Evolutionary conservation across 2,797 vertebrate genomes (phyloP).

Genomic region (Chrysolophus pictus): DNA sequence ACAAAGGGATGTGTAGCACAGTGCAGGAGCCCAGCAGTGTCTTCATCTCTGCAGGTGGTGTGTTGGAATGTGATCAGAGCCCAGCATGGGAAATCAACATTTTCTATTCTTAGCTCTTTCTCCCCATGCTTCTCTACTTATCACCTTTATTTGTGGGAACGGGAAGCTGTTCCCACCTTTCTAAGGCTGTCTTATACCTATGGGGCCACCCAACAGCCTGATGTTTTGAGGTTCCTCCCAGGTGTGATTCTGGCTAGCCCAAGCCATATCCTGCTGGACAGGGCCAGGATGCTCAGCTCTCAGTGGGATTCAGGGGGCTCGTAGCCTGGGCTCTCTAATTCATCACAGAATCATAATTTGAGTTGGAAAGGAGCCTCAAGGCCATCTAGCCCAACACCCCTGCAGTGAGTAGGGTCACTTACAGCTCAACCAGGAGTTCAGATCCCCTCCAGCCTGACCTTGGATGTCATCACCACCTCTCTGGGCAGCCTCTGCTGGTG

Average conservation of each 20-base stretch:
- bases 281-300: background rate
- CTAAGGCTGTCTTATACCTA: rapidly evolving
- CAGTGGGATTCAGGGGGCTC: background rate
- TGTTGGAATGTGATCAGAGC: background rate
- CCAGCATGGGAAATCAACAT: background rate
- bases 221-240: background rate
- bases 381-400: no score
- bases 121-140: background rate
- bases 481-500: no score
- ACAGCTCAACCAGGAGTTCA: no score
- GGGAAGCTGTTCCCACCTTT: background rate
- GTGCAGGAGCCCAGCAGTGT: background rate
- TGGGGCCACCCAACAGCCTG: background rate
- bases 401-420: no score
- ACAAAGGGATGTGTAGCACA: background rate
- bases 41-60: background rate
- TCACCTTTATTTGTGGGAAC: background rate
- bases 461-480: no score
- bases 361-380: no score
- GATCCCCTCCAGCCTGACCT: no score
- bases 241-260: background rate
- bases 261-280: background rate
- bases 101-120: background rate
- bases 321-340: background rate
- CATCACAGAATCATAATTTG: no score